A percentile compares a stretch with the other conserved stretches of the same genome.
Evolutionary conservation across 2,888 invertebrate species (phyloP).

Genomic region (Volucella inflata): DNA sequence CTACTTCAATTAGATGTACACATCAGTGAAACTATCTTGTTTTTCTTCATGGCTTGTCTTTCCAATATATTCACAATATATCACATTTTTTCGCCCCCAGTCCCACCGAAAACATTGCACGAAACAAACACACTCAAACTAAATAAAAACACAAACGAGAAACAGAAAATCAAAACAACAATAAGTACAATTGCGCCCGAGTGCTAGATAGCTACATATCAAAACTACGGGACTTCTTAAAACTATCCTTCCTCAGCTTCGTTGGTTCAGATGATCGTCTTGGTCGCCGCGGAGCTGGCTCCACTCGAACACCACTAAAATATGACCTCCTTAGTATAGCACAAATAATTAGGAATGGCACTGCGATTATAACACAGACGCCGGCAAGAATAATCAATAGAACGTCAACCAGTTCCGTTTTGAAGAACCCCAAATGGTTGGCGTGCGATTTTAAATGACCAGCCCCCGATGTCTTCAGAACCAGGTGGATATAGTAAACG

Average conservation of each 20-base stretch:
- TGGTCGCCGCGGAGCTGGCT: slow-evolving; percentile 20
- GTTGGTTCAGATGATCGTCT: slow-evolving; percentile 46
- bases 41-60: no score
- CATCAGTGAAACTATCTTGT: no score
- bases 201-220: slow-evolving; percentile 52
- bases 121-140: slow-evolving; percentile 8
- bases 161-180: slow-evolving; percentile 13
- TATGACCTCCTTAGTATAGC: slow-evolving; percentile 81
- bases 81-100: slow-evolving; percentile 18
- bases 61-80: no score
- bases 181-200: slow-evolving; percentile 59
- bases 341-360: slow-evolving; percentile 82
- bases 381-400: slow-evolving; percentile 81
- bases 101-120: slow-evolving; percentile 56
- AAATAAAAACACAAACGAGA: slow-evolving; percentile 14
- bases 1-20: no score
- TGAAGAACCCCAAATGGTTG: slow-evolving; percentile 81
- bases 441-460: slow-evolving; percentile 81
- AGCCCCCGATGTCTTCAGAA: slow-evolving; percentile 81
- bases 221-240: slow-evolving; percentile 46
- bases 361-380: slow-evolving; percentile 80
- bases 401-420: slow-evolving; percentile 82
- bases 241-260: slow-evolving; percentile 39
- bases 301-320: slow-evolving; percentile 68
- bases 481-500: slow-evolving; percentile 81